Evolutionary conservation across 2,113 vertebrate genomes (phyloP), one percentile per base, ranked within the genome.

Genomic region (Pyrgilauda ruficollis): DNA sequence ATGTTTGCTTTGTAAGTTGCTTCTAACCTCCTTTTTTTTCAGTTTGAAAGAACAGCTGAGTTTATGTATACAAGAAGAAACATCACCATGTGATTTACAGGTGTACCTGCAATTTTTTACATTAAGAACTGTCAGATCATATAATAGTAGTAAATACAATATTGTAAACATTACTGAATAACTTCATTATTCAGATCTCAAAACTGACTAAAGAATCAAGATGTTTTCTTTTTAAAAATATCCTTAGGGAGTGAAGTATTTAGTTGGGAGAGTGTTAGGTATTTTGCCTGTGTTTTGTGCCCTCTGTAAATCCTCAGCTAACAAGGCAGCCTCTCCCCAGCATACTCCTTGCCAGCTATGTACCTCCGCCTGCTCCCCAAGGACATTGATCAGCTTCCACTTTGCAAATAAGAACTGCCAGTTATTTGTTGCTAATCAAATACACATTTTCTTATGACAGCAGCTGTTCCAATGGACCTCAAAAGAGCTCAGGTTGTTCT

Each of bases 321-420:
- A 11, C 0, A 1, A 22, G 39, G n/a, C 39, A 79, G 11, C 23
- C 82, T 30, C 11, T 13, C 12, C 9, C 16, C 30, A 72, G 16
- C 10, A 15, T 4, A 11, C 10, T 56, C 30, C 7, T 55, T 68
- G 18, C 18, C 31, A 52, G 37, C 28, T 49, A 6, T 0, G 0
- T 53, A 22, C 28, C 33, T 59, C 79, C 0, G 0, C 7, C 24
- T 53, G 24, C 10, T 13, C 10, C 15, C 15, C 39, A 37, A 24
- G 4, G 64, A 73, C 16, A 11, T 0, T 47, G 8, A 9, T 53
- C 43, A 37, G 14, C 39, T 44, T 20, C 21, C 8, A 33, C 27
- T 66, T 62, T 49, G n/a, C 50, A 66, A 52, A 41, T 37, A 43
- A 49, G 35, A 90, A 43, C 27, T 17, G 43, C 19, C 39, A 63